A percentile compares a stretch with the other conserved stretches of the same genome.
Conservation (phyloP, 2,797 vertebrate genomes). For the Aldrovandia affinis region DNA sequence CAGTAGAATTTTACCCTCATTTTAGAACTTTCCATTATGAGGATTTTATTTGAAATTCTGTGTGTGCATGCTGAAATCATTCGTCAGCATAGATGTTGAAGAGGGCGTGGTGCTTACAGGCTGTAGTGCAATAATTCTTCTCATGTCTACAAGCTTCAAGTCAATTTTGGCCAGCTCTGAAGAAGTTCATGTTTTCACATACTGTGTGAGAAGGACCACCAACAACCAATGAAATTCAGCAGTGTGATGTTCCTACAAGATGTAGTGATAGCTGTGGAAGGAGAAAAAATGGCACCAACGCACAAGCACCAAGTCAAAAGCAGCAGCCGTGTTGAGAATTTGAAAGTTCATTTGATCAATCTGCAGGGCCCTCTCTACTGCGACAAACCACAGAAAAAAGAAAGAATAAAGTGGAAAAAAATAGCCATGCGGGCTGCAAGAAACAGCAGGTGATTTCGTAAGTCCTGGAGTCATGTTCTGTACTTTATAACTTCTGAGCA, state of each 20-base stretch:
- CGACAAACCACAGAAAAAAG: not conserved
- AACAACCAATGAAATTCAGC: not conserved
- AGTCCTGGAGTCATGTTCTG: not conserved
- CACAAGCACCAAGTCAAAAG: not conserved
- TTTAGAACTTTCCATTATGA: not conserved
- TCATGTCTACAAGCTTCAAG: too few species aligned
- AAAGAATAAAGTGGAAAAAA: not conserved
- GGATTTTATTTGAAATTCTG: too few species aligned
- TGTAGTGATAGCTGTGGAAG: not conserved
- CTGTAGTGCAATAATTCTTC: too few species aligned
- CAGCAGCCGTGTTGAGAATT: not conserved
- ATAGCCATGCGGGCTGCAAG: not conserved
- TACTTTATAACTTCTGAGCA: conserved; percentile 7
- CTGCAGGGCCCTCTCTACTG: not conserved
- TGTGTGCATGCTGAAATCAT: too few species aligned
- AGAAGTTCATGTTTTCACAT: not conserved
- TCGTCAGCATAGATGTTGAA: too few species aligned
- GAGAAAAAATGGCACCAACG: not conserved
- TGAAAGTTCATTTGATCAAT: not conserved
- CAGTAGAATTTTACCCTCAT: not conserved
- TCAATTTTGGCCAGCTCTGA: not conserved
- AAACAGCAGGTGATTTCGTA: not conserved
- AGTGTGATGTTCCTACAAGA: not conserved
- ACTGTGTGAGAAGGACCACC: not conserved
- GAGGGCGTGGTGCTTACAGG: too few species aligned